Base-by-base conservation (phyloP, 2,113 vertebrate genomes). In the Typhlomys cinereus region DNA sequence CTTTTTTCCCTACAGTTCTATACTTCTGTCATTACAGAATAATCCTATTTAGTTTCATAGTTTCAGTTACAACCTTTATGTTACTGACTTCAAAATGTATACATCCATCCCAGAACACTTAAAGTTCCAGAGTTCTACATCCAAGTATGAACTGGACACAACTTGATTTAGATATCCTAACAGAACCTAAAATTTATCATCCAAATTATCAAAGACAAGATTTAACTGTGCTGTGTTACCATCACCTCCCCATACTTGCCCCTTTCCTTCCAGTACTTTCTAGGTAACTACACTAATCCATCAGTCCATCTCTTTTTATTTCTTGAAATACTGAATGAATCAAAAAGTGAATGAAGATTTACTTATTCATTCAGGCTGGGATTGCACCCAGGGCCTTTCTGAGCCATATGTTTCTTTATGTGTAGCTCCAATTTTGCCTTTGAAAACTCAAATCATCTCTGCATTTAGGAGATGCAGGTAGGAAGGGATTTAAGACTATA, bases 1-100 rank as follows among this genome's bases (percentile, higher is more conserved):
- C n/a, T n/a, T n/a, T n/a, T n/a, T n/a, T n/a, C n/a, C n/a, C n/a
- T n/a, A 34, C 17, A 23, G 36, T 44, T 70, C 52, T 31, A 70
- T 46, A 61, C 46, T 83, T 44, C 39, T 39, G 44, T 62, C 44
- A 41, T 21, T 62, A 27, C 78, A 54, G 39, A 86, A 36, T 76
- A 71, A n/a, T 29, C 46, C 78, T 84, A 94, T 39, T 31, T 52
- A 83, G 66, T 83, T 67, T 83, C 54, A 87, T 44, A n/a, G 48
- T 50, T 81, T 75, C 62, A 67, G 61, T 82, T 20, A 64, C 29
- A 31, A 48, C 59, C 59, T 83, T 76, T 76, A 67, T 54, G 61
- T 34, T 88, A 27, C 5, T 83, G 70, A 78, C 71, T 83, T 57
- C 39, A 88, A 88, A 83, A 91, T 82, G 34, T 64, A 62, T 41